A percentile compares a stretch with the other conserved stretches of the same genome.
These are phyloP conservation scores for Microcebus jonahi DNA, from an alignment of 2,113 vertebrate species.

Conservation along the genomic window DNA sequence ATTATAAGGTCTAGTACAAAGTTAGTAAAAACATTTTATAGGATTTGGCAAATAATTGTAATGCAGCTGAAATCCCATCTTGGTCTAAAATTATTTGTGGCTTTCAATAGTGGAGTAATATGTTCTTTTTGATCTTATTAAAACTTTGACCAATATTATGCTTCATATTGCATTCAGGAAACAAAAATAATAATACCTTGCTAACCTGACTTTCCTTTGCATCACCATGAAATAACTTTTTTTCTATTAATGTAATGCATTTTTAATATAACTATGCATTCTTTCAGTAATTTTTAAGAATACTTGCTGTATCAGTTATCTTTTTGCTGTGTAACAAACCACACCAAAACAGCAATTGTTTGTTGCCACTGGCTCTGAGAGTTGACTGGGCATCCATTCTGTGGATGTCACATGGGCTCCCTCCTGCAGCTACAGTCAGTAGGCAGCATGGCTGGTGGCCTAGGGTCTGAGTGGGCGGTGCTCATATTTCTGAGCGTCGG, in stretches of 20 bases:
- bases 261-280: neutral
- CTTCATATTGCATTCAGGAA: neutral
- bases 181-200: constrained; percentile 19
- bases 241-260: neutral
- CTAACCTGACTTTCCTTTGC: neutral
- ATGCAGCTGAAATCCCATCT: neutral
- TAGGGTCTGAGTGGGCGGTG: neutral
- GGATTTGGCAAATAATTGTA: neutral
- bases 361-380: neutral
- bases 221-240: neutral
- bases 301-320: neutral
- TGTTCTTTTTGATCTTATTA: constrained; percentile 44
- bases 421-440: neutral
- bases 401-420: accelerated
- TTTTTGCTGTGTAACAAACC: neutral
- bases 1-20: neutral
- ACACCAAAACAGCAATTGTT: neutral
- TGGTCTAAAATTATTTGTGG: constrained; percentile 1
- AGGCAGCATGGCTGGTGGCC: too few relatives aligned
- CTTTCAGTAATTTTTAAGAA: neutral
- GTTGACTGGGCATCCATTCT: neutral
- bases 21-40: constrained; percentile 48
- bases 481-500: neutral
- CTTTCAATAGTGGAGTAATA: neutral
- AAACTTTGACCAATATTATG: constrained; percentile 22